Conservation (phyloP, 1,140 invertebrate genomes). For the Leptoteleia sp. region DNA sequence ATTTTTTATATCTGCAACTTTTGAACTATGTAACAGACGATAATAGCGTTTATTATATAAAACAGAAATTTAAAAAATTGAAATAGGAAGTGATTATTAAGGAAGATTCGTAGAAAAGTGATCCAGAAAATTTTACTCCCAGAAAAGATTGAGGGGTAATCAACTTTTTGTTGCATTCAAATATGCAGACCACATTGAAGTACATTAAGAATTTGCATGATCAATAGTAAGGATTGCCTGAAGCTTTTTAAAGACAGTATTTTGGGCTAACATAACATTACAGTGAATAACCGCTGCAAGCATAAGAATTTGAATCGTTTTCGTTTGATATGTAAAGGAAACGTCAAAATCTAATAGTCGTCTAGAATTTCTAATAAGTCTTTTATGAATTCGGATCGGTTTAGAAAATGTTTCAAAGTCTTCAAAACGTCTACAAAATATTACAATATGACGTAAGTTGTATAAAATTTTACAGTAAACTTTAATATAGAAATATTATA, state of each 20-base stretch:
- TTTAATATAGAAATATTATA: too few relatives aligned
- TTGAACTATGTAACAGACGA: too few relatives aligned
- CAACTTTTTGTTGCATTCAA: slow-evolving; percentile 9
- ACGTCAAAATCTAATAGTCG: not conserved
- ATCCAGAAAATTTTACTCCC: slow-evolving; percentile 3
- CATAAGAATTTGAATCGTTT: slow-evolving; percentile 18
- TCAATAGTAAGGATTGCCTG: slow-evolving; percentile 11
- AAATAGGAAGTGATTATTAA: too few relatives aligned
- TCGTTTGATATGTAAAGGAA: not conserved
- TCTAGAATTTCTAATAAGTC: too few relatives aligned
- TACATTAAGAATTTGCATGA: slow-evolving; percentile 32
- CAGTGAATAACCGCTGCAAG: slow-evolving; percentile 9
- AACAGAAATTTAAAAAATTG: too few relatives aligned
- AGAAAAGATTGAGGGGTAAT: slow-evolving; percentile 4
- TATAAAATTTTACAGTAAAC: too few relatives aligned
- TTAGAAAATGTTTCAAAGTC: too few relatives aligned
- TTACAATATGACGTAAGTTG: too few relatives aligned
- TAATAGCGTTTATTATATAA: too few relatives aligned
- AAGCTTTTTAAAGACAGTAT: slow-evolving; percentile 21
- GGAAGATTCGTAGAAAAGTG: not conserved
- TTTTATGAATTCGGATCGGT: too few relatives aligned
- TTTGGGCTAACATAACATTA: slow-evolving; percentile 13
- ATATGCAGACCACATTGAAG: slow-evolving; percentile 13
- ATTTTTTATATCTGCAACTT: too few relatives aligned
- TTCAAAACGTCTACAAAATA: too few relatives aligned